These are phyloP conservation scores for Leucoraja erinaceus DNA, from an alignment of 2,113 vertebrate species.

Conservation along the genomic window DNA sequence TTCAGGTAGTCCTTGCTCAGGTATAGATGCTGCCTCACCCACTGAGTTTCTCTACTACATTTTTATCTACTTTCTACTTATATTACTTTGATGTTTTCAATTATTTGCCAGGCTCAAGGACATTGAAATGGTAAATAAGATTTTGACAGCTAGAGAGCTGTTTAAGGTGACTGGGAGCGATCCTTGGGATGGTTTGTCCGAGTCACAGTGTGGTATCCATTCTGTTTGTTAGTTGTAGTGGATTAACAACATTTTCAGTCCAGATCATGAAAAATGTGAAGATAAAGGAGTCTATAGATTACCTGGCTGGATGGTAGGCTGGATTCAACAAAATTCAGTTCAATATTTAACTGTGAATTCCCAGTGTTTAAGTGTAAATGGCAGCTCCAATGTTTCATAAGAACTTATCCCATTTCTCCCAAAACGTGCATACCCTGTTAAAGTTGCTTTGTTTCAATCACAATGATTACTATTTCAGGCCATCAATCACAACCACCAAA, in stretches of 20 bases:
- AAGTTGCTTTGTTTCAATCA: background rate
- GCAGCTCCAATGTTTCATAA: background rate
- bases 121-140: background rate
- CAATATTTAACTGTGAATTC: background rate
- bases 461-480: background rate
- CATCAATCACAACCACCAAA: background rate
- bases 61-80: background rate
- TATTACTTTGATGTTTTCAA: too few species aligned
- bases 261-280: too few species aligned
- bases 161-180: too few species aligned
- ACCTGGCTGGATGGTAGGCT: too few species aligned
- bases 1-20: too few species aligned
- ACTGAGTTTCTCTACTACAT: too few species aligned
- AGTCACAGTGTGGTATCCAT: too few species aligned
- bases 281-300: too few species aligned
- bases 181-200: too few species aligned
- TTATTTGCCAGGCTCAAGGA: background rate
- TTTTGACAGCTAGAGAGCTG: background rate
- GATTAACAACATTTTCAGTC: too few species aligned
- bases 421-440: background rate
- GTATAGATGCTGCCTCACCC: too few species aligned
- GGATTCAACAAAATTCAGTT: background rate
- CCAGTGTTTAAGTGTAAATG: background rate
- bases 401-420: background rate
- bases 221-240: too few species aligned